Percentiles rank a stretch among this genome's conserved stretches.
These are phyloP conservation scores for Parauchenoglanis ngamensis DNA, from an alignment of 2,797 vertebrate genomes.

Conservation along the genomic window DNA sequence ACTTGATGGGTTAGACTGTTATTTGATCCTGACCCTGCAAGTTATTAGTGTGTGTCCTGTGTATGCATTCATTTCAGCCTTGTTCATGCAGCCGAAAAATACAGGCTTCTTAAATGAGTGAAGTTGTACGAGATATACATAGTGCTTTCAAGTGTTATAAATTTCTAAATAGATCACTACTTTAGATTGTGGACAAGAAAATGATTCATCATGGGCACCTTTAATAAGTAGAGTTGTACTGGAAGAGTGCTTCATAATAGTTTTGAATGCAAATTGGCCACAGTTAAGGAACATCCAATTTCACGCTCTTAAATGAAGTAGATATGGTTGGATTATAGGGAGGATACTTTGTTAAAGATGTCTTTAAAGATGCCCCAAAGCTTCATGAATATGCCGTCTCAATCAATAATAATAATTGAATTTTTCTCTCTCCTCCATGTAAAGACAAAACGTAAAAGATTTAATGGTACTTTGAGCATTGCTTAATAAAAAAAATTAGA, in stretches of 20 bases:
- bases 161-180: neutral
- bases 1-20: neutral
- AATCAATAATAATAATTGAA: neutral
- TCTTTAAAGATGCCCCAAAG: neutral
- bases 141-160: neutral
- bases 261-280: neutral
- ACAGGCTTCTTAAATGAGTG: neutral
- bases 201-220: conserved; percentile 11
- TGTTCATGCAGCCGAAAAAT: neutral
- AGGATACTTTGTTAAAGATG: neutral
- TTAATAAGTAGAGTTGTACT: conserved; percentile 1
- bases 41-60: neutral
- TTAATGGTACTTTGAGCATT: neutral
- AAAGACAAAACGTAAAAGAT: neutral
- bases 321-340: neutral
- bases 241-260: conserved; percentile 16
- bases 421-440: neutral
- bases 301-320: neutral
- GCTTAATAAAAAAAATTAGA: neutral
- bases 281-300: conserved; percentile 4
- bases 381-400: neutral
- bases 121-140: neutral
- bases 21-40: neutral
- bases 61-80: neutral
- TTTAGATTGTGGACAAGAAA: neutral